Evolutionary conservation across 2,113 vertebrate species (phyloP), one percentile per base, ranked within the genome.

Genomic region (Clarias macrocephalus): DNA sequence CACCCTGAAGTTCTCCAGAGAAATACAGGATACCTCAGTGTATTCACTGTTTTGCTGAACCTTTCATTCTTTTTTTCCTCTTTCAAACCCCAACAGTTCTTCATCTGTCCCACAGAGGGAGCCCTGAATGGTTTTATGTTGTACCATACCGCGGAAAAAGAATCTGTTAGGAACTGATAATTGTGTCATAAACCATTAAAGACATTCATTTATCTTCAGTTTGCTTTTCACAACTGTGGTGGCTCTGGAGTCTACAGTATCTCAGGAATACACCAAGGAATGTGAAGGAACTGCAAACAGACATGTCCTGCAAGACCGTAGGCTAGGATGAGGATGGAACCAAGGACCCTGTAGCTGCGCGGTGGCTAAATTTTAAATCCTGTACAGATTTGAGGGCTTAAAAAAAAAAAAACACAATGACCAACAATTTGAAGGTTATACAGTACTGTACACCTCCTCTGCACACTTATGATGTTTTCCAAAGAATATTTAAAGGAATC

Each of bases 1-100:
- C 76, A 80, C 54, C 54, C 54, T 7, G 10, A 33, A 30, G 54
- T 59, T 80, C 76, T 80, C 76, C 76, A 59, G 76, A 80, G 76
- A 59, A 76, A 25, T n/a, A 6, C 23, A 15, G 73, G 73, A 76
- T 76, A 25, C 23, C 73, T 76, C 23, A 25, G 73, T 54, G 73
- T n/a, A 52, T 76, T 54, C 72, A 48, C 23, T 25, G 42, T 76
- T 76, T 54, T 3, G 42, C 73, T 76, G 73, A 76, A 76, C 73
- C 15, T 76, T 68, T 16, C 28, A 16, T 68, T 30, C 5, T 16
- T 68, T 30, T 30, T 42, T 25, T 73, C 11, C 3, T 12, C 72
- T 48, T 75, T 21, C 72, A 52, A 76, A 76, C 42, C 73, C 8
- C 76, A 59, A 7, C 13, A 3, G n/a, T 57, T 80, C 77, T 59